Evolutionary conservation across 2,113 vertebrate genomes (phyloP), one percentile per base, ranked within the genome.

Genomic region (Willisornis vidua): DNA sequence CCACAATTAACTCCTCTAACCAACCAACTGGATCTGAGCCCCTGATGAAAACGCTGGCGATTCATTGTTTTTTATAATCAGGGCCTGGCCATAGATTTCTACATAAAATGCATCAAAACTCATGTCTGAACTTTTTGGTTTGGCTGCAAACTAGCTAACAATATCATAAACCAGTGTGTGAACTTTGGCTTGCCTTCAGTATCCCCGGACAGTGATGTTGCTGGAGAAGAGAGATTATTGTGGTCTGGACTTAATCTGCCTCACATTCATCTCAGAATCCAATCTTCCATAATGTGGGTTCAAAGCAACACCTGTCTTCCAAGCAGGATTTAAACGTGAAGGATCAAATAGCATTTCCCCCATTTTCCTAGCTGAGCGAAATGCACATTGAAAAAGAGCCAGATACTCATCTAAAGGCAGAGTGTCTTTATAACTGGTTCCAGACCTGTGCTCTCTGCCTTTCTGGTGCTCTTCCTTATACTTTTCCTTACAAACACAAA

Each of bases 301-400:
- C 90, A 96, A 97, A 96, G 93, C 85, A 94, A 61, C 96, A 96
- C 96, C 96, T 96, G 94, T 89, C 92, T 85, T 79, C 41, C 65
- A 43, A 93, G 93, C 57, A 81, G 80, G 83, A 52, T 95, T 96
- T 96, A 65, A 75, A 94, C 94, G 76, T 74, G 72, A 61, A 52
- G 76, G 93, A 97, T 96, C 90, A 49, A 84, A 96, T 96, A 84
- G 52, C 96, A 43, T 92, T 87, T 78, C 62, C 85, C 85, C 37
- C 16, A 2, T 92, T 90, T 83, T 92, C 73, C 63, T 71, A 59
- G 19, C 16, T 57, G 65, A 95, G 76, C 63, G 68, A 96, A 96
- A 94, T 59, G 72, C 79, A 12, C 15, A 3, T n/a, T 96, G 93
- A 96, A 96, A 90, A 93, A 65, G 7, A 65, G 90, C 96, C 85